Evolutionary conservation across 2,888 invertebrate genomes (phyloP), one percentile per base, ranked within the genome.

Genomic region (Galerucella calmariensis): DNA sequence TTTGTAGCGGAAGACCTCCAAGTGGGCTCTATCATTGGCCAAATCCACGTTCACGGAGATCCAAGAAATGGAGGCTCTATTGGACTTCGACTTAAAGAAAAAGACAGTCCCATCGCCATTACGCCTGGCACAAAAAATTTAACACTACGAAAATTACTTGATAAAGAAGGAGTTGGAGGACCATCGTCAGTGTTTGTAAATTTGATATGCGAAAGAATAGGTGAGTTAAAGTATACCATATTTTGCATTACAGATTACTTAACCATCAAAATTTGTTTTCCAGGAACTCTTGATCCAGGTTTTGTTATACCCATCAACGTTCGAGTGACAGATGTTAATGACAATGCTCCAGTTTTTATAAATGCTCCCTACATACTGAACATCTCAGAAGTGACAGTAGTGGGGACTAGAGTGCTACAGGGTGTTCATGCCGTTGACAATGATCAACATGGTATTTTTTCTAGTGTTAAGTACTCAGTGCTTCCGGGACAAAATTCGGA

Each of bases 281-380:
- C 27, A 51, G 67, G 78, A 35, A 94, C 95, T 14, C 72, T 80
- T 24, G 86, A 85, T 79, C 86, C 86, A 90, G 94, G 92, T 78
- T 94, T 94, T 85, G 91, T 93, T 73, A 94, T 95, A 83, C 95
- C 95, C 1, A 93, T 95, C 51, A 94, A 93, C 80, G 93, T 95
- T 69, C 91, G 96, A 80, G 96, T 97, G 74, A 95, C 95, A 79
- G 97, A 97, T 87, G 95, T 95, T 76, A 97, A 97, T 86, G 97
- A 97, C 88, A 96, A 97, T 88, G 94, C 95, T 10, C 96, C 96
- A 0, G 90, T 90, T 83, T 96, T 96, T 90, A 89, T 91, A 75
- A 94, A 94, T 79, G 94, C 94, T 1, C 95, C 96, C 0, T 96
- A 95, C 87, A 90, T 92, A 66, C 90, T 94, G 79, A 94, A 95